Evolutionary conservation across 2,888 invertebrate species (phyloP).

Genomic region (Aricia artaxerxes): DNA sequence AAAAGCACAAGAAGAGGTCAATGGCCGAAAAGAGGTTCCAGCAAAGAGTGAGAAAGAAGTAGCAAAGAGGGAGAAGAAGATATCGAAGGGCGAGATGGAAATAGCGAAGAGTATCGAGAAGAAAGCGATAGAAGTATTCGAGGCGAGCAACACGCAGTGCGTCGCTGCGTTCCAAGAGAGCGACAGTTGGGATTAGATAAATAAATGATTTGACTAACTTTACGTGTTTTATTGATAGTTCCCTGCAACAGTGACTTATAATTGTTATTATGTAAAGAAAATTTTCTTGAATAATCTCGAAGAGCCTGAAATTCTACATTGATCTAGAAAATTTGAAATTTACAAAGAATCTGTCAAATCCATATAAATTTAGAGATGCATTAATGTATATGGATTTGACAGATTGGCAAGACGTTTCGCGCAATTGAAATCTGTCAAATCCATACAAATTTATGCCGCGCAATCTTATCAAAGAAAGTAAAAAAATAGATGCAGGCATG

Average conservation of each 20-base stretch:
- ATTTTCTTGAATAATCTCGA: too few relatives aligned
- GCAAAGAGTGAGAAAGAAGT: conserved; percentile 36
- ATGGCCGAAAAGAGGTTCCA: conserved; percentile 50
- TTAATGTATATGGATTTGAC: too few relatives aligned
- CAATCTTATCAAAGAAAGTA: too few relatives aligned
- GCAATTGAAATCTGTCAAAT: too few relatives aligned
- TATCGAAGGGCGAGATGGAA: conserved; percentile 42
- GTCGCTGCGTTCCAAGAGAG: conserved; percentile 69
- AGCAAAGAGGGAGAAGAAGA: conserved; percentile 38
- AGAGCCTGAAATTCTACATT: too few relatives aligned
- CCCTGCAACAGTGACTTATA: not conserved
- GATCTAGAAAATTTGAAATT: too few relatives aligned
- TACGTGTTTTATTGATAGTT: conserved; percentile 37
- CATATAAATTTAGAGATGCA: too few relatives aligned
- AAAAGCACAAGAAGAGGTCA: conserved; percentile 45
- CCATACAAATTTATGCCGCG: too few relatives aligned
- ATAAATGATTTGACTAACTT: conserved; percentile 40
- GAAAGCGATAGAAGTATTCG: conserved; percentile 52
- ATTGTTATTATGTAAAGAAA: too few relatives aligned
- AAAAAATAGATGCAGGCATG: too few relatives aligned
- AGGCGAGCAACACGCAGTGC: conserved; percentile 53
- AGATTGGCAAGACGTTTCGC: too few relatives aligned
- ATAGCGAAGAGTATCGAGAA: conserved; percentile 41
- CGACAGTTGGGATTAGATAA: conserved; percentile 65
- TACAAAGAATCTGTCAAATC: too few relatives aligned